phyloP scores from a whole-genome alignment of 2,113 vertebrate species.

The Notiomystis cincta region DNA sequence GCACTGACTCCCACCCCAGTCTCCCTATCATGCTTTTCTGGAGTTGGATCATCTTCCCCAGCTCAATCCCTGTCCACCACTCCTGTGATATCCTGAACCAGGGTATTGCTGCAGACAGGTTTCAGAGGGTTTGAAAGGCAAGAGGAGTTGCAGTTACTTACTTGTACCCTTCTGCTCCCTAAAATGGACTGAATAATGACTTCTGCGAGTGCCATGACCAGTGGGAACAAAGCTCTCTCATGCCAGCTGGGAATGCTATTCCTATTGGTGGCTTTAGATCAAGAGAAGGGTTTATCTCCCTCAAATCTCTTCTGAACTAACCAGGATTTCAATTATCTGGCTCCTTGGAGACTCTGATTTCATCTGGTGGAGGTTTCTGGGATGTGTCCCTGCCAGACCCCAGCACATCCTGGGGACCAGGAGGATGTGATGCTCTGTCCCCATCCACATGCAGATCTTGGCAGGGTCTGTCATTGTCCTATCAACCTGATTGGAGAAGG shows the following conservation, averaged over 20 bases:
- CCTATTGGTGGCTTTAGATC: not conserved
- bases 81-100: not conserved
- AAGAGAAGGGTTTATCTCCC: not conserved
- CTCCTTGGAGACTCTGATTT: not conserved
- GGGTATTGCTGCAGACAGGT: constrained; percentile 4
- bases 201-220: not conserved
- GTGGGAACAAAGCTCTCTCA: not conserved
- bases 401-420: accelerated
- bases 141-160: constrained; percentile 45
- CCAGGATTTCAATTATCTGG: not conserved
- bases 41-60: not conserved
- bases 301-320: not conserved
- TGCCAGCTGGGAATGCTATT: not conserved
- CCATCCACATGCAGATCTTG: not conserved
- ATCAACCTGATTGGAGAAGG: not conserved
- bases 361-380: not conserved
- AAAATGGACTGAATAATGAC: constrained; percentile 54
- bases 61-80: not conserved
- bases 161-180: constrained; percentile 51
- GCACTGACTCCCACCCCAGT: not conserved
- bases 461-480: not conserved
- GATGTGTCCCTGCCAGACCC: not conserved
- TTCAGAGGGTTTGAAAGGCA: constrained; percentile 30
- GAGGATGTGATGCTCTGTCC: not conserved
- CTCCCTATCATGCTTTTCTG: not conserved